Base-by-base conservation (phyloP, 2,797 vertebrate species). In the Orientallactaga sibirica region DNA sequence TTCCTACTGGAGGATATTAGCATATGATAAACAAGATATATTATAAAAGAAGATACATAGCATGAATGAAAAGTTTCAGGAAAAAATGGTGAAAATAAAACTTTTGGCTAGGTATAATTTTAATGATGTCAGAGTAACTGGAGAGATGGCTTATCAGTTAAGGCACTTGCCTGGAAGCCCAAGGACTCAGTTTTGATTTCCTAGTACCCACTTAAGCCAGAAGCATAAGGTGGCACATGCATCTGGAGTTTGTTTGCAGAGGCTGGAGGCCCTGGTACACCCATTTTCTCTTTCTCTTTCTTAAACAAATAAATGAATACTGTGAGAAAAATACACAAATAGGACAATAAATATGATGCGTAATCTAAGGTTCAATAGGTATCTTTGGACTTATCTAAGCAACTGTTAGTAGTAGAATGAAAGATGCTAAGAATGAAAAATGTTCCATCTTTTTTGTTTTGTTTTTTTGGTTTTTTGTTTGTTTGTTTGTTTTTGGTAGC, bases 391-490 rank as follows among this genome's bases (percentile, higher is more conserved):
- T 76, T 92, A 55, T 82, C 75, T 41, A 74, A 70, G n/a, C 58
- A 94, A 62, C 33, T 93, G 10, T 75, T 86, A 79, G n/a, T 71
- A 77, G 70, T 24, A 55, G 43, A 24, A 29, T 88, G n/a, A 25
- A 22, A 48, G 6, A 29, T 88, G 41, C 2, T 83, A 37, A 82
- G 8, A 93, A 16, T 83, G 20, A 86, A 33, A 75, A 75, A 37
- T 20, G 3, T 22, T 78, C 2, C 20, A 41, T 41, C 41, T 43
- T 37, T 20, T 19, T 22, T 62, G 6, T 14, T n/a, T 66, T 37
- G 33, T 37, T 37, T 37, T 37, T 37, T 37, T 37, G 33, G 33
- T 37, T 37, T 37, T 37, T 37, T 37, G 33, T 37, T 37, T 37
- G 33, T 37, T 37, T 37, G 33, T 37, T 37, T 37, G 33, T 37